Percentiles rank a stretch among this genome's conserved stretches.
Evolutionary conservation across 2,113 vertebrate genomes (phyloP).

Genomic region (Chaetura pelagica): DNA sequence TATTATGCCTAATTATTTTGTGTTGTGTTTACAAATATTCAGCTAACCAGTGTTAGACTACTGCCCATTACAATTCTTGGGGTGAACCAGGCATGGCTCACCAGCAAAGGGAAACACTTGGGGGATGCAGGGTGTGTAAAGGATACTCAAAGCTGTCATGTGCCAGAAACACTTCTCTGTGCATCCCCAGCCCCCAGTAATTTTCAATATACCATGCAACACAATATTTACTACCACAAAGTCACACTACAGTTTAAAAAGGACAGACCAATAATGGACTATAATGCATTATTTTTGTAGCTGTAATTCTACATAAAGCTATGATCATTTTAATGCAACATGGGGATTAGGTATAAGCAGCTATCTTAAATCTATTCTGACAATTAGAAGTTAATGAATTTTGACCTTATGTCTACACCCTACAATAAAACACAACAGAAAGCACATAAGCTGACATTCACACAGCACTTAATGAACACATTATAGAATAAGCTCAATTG

Average conservation of each 20-base stretch:
- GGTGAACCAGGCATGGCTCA: background rate
- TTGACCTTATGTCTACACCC: background rate
- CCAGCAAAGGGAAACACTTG: background rate
- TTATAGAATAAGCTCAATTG: background rate
- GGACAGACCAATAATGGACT: background rate
- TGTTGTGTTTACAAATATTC: background rate
- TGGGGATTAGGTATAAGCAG: background rate
- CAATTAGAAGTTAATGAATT: background rate
- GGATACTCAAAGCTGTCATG: background rate
- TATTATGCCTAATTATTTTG: background rate
- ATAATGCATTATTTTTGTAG: background rate
- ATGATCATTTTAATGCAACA: fast-evolving
- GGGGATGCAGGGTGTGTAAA: background rate
- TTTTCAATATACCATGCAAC: background rate
- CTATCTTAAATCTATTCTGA: background rate
- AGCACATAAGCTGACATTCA: background rate
- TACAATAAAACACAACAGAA: background rate
- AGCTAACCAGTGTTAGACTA: background rate
- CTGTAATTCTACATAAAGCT: background rate
- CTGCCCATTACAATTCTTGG: background rate
- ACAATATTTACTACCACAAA: background rate
- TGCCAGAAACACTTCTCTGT: background rate
- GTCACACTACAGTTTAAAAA: background rate
- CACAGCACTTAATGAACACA: background rate
- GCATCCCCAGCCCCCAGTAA: background rate